A percentile compares a stretch with the other conserved stretches of the same genome.
These are phyloP conservation scores for Aspidiotus destructor DNA, from an alignment of 2,888 invertebrate genomes.

Conservation along the genomic window DNA sequence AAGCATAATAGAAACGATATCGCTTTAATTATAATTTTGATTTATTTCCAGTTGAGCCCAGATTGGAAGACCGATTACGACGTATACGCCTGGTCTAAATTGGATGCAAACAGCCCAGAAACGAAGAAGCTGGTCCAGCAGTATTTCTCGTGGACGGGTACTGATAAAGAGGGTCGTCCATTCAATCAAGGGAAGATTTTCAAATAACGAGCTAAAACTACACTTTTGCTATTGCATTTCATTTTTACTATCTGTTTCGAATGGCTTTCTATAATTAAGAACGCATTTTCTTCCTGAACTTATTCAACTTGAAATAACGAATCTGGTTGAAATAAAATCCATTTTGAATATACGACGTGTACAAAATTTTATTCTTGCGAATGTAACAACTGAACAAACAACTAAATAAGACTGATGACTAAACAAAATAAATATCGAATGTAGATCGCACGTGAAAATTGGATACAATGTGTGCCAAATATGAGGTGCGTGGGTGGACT, in stretches of 20 bases:
- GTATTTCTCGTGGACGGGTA: conserved; percentile 83
- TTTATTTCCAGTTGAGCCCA: conserved; percentile 55
- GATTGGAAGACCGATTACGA: conserved; percentile 98
- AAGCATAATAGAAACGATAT: neutral
- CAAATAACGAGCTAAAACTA: conserved; percentile 52
- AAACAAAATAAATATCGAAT: no score
- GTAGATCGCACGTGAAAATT: no score
- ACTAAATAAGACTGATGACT: no score
- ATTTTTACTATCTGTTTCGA: neutral
- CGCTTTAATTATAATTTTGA: neutral
- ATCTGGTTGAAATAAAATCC: no score
- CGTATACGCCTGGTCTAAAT: conserved; percentile 88
- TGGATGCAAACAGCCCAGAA: conserved; percentile 67
- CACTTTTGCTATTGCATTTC: conserved; percentile 1
- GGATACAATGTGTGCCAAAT: no score
- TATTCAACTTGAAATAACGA: no score
- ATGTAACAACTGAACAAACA: no score
- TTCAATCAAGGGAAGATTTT: conserved; percentile 99
- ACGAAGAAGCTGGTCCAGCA: conserved; percentile 79
- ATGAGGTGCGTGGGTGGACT: no score
- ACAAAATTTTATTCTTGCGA: no score
- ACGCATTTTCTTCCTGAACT: conserved; percentile 5
- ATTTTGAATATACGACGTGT: no score
- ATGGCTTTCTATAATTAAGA: conserved; percentile 13
- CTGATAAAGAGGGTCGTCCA: conserved; percentile 74